Evolutionary conservation across 2,113 vertebrate genomes (phyloP).

Genomic region (Amphiprion ocellaris): DNA sequence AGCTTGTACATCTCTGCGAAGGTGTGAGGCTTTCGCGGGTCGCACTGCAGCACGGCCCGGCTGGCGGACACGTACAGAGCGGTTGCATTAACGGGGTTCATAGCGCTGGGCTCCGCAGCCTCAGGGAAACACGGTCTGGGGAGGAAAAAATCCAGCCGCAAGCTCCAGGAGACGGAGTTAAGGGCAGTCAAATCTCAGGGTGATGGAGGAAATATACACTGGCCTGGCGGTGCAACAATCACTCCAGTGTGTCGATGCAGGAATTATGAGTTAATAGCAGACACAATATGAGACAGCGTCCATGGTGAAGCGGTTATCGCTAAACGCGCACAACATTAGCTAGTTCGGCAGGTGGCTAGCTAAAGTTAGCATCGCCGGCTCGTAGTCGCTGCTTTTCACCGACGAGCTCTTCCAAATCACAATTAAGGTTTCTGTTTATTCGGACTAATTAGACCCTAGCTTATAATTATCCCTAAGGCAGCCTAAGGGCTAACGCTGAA

Average conservation of each 20-base stretch:
- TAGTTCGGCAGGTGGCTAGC: slow-evolving; percentile 66
- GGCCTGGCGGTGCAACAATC: slow-evolving; percentile 31
- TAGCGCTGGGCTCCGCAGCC: slow-evolving; percentile 86
- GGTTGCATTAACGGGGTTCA: slow-evolving; percentile 97
- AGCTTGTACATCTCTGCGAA: slow-evolving; percentile 93
- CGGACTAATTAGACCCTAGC: background rate
- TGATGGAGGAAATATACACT: slow-evolving; percentile 20
- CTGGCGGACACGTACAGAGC: slow-evolving; percentile 96
- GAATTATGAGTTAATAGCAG: slow-evolving; percentile 48
- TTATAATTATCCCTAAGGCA: slow-evolving; percentile 16
- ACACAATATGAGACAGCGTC: slow-evolving; percentile 38
- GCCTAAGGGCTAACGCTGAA: background rate
- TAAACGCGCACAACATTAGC: slow-evolving; percentile 62
- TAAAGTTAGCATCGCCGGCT: slow-evolving; percentile 62
- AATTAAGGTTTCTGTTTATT: background rate
- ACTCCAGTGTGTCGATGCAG: slow-evolving; percentile 36
- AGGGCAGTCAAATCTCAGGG: slow-evolving; percentile 30
- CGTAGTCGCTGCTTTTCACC: background rate
- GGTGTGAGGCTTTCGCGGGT: slow-evolving; percentile 91
- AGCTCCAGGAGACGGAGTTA: background rate
- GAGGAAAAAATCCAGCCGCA: slow-evolving; percentile 34
- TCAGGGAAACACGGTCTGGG: slow-evolving; percentile 66
- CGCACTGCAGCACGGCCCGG: slow-evolving; percentile 96
- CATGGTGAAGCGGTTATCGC: slow-evolving; percentile 49
- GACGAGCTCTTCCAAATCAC: slow-evolving; percentile 4